phyloP scores from a whole-genome alignment of 1,140 invertebrate species.

The Drosophila albomicans region DNA sequence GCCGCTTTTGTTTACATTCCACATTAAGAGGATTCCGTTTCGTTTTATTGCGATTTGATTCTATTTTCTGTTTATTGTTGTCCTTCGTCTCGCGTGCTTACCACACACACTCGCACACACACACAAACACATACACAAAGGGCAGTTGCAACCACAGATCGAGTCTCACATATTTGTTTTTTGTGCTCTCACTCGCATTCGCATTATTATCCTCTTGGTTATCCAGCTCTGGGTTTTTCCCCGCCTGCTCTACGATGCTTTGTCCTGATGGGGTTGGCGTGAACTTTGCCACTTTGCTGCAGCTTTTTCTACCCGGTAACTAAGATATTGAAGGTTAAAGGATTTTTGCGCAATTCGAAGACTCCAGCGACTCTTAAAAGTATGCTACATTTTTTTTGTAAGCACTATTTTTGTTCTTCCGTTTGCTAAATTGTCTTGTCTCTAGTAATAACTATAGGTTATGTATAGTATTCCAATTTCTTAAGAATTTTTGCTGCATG shows the following conservation, averaged over 20 bases:
- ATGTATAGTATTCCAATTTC: no score
- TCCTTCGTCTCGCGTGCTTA: constrained; percentile 25
- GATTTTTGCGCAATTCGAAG: no score
- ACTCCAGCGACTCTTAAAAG: no score
- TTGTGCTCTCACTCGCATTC: constrained; percentile 57
- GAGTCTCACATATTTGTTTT: constrained; percentile 68
- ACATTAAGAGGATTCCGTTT: constrained; percentile 78
- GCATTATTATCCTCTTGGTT: constrained; percentile 68
- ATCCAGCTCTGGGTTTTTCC: constrained; percentile 30
- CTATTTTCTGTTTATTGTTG: constrained; percentile 64
- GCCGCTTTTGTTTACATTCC: constrained; percentile 77
- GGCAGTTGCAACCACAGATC: constrained; percentile 54
- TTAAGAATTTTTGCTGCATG: no score
- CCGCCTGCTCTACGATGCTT: background rate
- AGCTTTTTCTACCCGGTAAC: constrained; percentile 12
- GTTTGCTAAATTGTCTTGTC: no score
- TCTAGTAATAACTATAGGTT: no score
- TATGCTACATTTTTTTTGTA: no score
- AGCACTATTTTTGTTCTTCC: no score
- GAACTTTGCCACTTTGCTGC: constrained; percentile 76
- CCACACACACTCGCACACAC: constrained; percentile 26
- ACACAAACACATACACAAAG: constrained; percentile 18
- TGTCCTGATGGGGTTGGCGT: constrained; percentile 56
- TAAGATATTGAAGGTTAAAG: background rate
- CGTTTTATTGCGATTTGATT: constrained; percentile 80